phyloP scores from a whole-genome alignment of 2,888 invertebrate genomes.

The Ophioninae sp. region DNA sequence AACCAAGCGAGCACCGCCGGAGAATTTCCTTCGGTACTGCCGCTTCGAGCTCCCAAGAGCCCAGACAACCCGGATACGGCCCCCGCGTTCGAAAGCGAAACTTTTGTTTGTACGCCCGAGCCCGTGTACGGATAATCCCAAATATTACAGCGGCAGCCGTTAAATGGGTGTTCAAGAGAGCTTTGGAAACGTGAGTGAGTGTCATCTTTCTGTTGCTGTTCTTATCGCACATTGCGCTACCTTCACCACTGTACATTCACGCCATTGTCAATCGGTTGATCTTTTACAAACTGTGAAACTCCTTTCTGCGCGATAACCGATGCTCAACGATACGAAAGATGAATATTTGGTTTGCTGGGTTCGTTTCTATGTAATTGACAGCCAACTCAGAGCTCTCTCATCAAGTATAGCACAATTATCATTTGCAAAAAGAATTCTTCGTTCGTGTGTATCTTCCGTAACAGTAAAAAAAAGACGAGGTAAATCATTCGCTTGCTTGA shows the following conservation, averaged over 20 bases:
- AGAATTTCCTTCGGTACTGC: slow-evolving; percentile 50
- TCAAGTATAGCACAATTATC: background rate
- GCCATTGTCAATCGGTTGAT: slow-evolving; percentile 45
- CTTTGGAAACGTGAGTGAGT: slow-evolving; percentile 57
- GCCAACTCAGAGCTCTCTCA: slow-evolving; percentile 7
- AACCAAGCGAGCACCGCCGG: slow-evolving; percentile 43
- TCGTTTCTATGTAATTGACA: background rate
- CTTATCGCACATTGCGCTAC: slow-evolving; percentile 40
- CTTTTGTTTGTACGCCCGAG: slow-evolving; percentile 78
- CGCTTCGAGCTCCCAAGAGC: slow-evolving; percentile 40
- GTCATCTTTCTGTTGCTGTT: slow-evolving; percentile 36
- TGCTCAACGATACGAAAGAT: background rate
- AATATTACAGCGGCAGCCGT: slow-evolving; percentile 73
- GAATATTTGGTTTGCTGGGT: background rate
- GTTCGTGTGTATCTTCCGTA: slow-evolving; percentile 15
- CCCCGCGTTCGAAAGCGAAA: slow-evolving; percentile 76
- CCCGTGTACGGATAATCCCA: slow-evolving; percentile 74
- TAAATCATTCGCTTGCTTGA: slow-evolving; percentile 30
- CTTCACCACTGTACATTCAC: slow-evolving; percentile 22
- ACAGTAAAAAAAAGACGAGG: slow-evolving; percentile 31
- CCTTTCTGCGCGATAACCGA: slow-evolving; percentile 19
- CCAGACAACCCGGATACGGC: slow-evolving; percentile 49
- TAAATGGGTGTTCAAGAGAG: slow-evolving; percentile 62
- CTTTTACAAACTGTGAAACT: slow-evolving; percentile 14
- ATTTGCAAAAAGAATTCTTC: slow-evolving; percentile 12